These are phyloP conservation scores for Danionella cerebrum DNA, from an alignment of 2,113 vertebrate genomes.

Conservation along the genomic window DNA sequence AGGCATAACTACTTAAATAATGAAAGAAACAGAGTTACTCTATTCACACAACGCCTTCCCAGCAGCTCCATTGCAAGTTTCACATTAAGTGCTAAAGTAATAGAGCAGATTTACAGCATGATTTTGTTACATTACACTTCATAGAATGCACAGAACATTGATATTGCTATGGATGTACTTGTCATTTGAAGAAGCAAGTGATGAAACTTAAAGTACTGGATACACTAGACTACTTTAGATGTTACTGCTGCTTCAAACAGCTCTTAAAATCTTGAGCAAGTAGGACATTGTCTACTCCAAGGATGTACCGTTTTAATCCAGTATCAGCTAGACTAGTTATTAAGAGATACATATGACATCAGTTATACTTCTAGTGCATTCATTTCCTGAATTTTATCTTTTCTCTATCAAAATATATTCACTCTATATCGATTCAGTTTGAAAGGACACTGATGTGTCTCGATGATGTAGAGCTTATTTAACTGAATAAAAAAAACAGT, in stretches of 20 bases:
- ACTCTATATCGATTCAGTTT: neutral
- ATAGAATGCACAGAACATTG: neutral
- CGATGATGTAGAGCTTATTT: neutral
- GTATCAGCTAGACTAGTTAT: neutral
- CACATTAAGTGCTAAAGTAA: conserved; percentile 77
- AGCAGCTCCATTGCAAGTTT: conserved; percentile 74
- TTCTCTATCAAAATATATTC: neutral
- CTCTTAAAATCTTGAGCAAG: too few species aligned
- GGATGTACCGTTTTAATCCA: neutral
- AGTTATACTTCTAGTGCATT: too few species aligned
- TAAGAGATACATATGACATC: neutral
- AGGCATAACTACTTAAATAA: conserved; percentile 78
- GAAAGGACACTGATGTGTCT: neutral
- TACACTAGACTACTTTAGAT: conserved; percentile 6
- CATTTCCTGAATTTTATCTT: too few species aligned
- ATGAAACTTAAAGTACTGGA: neutral
- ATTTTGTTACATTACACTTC: conserved; percentile 52
- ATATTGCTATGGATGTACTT: neutral
- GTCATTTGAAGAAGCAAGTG: neutral
- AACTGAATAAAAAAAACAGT: too few species aligned
- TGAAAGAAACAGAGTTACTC: conserved; percentile 63
- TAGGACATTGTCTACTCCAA: too few species aligned
- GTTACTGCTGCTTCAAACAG: too few species aligned
- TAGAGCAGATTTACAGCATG: conserved; percentile 68
- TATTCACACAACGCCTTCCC: conserved; percentile 71